Conservation (phyloP, 2,113 vertebrate genomes). For the Calyptommatus sinebrachiatus region DNA sequence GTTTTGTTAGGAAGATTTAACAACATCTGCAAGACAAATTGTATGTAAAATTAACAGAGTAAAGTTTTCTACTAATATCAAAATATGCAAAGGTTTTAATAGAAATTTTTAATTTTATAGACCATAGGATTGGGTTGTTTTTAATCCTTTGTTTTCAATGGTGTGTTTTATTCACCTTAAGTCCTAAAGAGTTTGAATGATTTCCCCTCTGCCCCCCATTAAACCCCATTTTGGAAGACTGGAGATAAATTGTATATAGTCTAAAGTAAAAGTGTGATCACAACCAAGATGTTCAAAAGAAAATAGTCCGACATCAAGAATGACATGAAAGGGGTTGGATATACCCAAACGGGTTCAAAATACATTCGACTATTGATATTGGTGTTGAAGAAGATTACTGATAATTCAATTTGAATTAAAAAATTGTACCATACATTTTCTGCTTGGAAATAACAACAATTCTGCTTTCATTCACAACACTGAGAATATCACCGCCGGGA, state of each 20-base stretch:
- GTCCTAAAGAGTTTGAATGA: too few species aligned
- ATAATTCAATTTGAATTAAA: accelerated
- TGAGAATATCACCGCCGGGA: background rate
- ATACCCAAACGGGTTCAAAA: background rate
- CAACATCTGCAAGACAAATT: constrained; percentile 13
- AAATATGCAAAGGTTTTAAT: background rate
- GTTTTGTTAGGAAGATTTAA: background rate
- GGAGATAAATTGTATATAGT: too few species aligned
- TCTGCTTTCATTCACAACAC: accelerated
- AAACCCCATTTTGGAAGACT: too few species aligned
- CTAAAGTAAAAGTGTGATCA: too few species aligned
- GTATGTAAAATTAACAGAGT: background rate
- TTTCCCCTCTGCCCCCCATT: too few species aligned
- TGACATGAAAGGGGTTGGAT: background rate
- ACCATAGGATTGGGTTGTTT: background rate
- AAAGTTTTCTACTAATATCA: background rate
- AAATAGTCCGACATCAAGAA: background rate
- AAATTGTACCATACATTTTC: constrained; percentile 4
- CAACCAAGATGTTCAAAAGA: background rate
- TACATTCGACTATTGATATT: background rate
- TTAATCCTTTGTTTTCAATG: background rate
- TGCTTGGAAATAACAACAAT: background rate
- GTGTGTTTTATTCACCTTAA: background rate
- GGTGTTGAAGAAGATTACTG: background rate
- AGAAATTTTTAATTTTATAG: background rate